Conservation (phyloP, 2,888 invertebrate genomes). For the Drosophila paracracens region DNA sequence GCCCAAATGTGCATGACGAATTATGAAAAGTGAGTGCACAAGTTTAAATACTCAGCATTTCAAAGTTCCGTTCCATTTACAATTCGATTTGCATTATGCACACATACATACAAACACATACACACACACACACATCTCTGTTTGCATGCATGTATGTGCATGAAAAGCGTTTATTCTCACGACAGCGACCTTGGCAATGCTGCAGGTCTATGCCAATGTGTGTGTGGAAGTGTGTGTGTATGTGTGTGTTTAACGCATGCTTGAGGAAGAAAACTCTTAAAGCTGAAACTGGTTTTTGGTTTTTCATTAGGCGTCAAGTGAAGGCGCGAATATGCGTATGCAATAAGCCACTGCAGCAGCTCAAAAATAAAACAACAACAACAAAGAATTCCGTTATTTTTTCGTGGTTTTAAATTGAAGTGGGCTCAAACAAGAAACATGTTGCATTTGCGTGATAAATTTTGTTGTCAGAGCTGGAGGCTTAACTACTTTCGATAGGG, state of each 20-base stretch:
- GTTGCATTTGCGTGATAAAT: slow-evolving; percentile 26
- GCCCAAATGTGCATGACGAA: slow-evolving; percentile 70
- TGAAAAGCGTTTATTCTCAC: slow-evolving; percentile 54
- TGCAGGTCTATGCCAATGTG: slow-evolving; percentile 24
- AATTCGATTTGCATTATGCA: slow-evolving; percentile 65
- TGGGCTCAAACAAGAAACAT: slow-evolving; percentile 18
- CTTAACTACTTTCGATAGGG: slow-evolving; percentile 58
- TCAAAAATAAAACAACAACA: slow-evolving; percentile 17
- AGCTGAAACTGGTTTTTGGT: slow-evolving; percentile 63
- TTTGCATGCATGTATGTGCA: slow-evolving; percentile 11
- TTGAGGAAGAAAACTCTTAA: slow-evolving; percentile 70
- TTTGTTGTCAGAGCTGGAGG: slow-evolving; percentile 24
- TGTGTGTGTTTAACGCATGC: slow-evolving; percentile 46
- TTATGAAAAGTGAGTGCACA: slow-evolving; percentile 52
- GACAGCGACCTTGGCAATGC: slow-evolving; percentile 74
- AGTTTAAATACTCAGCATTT: slow-evolving; percentile 61
- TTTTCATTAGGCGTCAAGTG: slow-evolving; percentile 49
- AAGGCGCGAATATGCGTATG: slow-evolving; percentile 75
- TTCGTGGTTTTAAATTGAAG: slow-evolving; percentile 39
- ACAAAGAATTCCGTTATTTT: slow-evolving; percentile 38
- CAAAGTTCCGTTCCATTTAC: slow-evolving; percentile 65
- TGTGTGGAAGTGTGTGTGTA: slow-evolving; percentile 1
- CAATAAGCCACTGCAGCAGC: slow-evolving; percentile 30
- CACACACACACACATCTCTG: background rate
- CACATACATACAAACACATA: slow-evolving; percentile 1